Percentiles rank a stretch among this genome's conserved stretches.
Conservation (phyloP, 2,888 invertebrate species). For the Pollenia griseotomentosa region DNA sequence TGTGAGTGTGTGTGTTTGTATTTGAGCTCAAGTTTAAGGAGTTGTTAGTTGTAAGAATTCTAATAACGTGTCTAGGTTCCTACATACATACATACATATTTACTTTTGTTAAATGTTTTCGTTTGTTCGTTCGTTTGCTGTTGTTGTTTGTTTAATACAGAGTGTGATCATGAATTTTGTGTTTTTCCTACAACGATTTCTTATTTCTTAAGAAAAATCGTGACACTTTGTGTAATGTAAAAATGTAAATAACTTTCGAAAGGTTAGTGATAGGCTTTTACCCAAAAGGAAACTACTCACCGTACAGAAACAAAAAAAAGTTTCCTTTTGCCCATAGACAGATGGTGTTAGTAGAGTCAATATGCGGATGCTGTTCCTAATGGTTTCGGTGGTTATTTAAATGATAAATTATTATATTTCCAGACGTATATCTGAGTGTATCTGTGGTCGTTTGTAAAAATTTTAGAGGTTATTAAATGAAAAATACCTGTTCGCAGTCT, state of each 20-base stretch:
- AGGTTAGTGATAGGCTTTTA: constrained; percentile 74
- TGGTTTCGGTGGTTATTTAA: constrained; percentile 42
- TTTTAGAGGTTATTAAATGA: constrained; percentile 61
- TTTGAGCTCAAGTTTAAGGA: constrained; percentile 37
- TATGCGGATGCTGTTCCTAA: constrained; percentile 15
- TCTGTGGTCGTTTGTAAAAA: constrained; percentile 53
- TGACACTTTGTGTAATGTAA: constrained; percentile 72
- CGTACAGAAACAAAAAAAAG: constrained; percentile 13
- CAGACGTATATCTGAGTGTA: constrained; percentile 1
- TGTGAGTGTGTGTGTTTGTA: not conserved
- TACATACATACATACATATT: not conserved
- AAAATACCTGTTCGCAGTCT: constrained; percentile 62
- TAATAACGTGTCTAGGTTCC: constrained; percentile 39
- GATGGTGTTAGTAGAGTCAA: constrained; percentile 61
- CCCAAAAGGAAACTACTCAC: constrained; percentile 62
- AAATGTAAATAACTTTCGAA: constrained; percentile 74
- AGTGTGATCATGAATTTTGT: constrained; percentile 74
- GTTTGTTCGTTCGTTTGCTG: not conserved
- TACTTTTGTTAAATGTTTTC: constrained; percentile 20
- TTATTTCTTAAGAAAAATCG: constrained; percentile 73
- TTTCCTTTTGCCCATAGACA: constrained; percentile 51
- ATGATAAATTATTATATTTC: constrained; percentile 63
- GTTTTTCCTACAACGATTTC: constrained; percentile 74
- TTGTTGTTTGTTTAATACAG: constrained; percentile 63
- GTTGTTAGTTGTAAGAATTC: constrained; percentile 47